Evolutionary conservation across 1,140 invertebrate genomes (phyloP), one percentile per base, ranked within the genome.

Genomic region (Bombus pyrosoma): DNA sequence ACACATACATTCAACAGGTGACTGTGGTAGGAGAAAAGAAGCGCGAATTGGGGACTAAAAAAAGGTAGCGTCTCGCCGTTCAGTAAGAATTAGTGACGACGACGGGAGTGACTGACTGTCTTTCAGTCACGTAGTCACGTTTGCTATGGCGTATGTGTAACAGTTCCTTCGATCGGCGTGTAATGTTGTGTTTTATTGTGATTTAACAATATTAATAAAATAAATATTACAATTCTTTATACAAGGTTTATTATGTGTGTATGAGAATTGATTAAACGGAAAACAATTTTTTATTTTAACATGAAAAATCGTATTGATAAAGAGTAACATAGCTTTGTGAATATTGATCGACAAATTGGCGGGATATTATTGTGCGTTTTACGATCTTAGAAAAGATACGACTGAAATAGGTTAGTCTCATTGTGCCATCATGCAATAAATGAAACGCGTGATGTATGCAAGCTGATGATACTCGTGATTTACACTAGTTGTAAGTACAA

Each of bases 1-100:
- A 85, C 69, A 47, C 34, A 85, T 13, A 78, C 74, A 83, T 15
- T 72, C 80, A 75, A 86, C 84, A 86, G 80, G 84, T 86, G 80
- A 76, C 13, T 9, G 9, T 81, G 47, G 84, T 59, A 57, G 84
- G 80, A 80, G 34, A 13, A 81, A 39, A 57, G 69, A 81, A 59
- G 47, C 77, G 83, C 59, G 78, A 79, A 43, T 79, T 25, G 57
- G 57, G 25, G 59, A 62, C 59, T 69, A 43, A 69, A 74, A 82
- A 66, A 79, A 73, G 62, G 43, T 37, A 59, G 68, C 18, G 62
- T 15, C 41, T 53, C 12, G 72, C 43, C 68, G 39, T 73, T 73
- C 57, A 73, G 57, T 81, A 53, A 53, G 47, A 53, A 22, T 53
- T 18, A 22, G 47, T 53, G 47, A 53, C 47, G 47, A 53, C 18